A percentile compares a stretch with the other conserved stretches of the same genome.
Evolutionary conservation across 2,113 vertebrate genomes (phyloP).

Genomic region (Python bivittatus): DNA sequence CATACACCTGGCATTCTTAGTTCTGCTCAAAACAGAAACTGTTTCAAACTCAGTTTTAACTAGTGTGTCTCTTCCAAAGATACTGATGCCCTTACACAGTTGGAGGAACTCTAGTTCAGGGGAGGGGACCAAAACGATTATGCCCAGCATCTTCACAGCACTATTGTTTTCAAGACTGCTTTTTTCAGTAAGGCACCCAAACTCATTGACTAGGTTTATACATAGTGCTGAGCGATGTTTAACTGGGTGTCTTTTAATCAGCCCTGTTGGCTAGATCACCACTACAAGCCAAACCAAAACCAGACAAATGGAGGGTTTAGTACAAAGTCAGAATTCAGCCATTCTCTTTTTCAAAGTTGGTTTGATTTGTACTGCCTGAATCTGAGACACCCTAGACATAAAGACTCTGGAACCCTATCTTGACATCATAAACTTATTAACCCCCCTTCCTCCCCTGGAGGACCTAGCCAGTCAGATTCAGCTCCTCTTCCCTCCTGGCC

Average conservation of each 20-base stretch:
- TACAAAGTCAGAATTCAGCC: background rate
- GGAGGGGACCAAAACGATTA: background rate
- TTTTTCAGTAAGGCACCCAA: background rate
- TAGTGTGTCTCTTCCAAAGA: background rate
- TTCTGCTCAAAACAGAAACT: background rate
- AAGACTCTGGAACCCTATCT: background rate
- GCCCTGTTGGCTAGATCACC: background rate
- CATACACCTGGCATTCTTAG: background rate
- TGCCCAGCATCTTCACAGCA: background rate
- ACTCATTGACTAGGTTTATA: background rate
- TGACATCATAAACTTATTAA: background rate
- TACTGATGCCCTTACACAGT: background rate
- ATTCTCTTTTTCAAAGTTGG: background rate
- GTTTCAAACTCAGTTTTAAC: background rate
- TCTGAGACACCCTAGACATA: background rate
- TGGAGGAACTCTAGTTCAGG: background rate
- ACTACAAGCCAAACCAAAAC: background rate
- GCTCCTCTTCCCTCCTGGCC: background rate
- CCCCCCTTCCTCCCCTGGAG: background rate
- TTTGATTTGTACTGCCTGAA: background rate
- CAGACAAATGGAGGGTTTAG: background rate
- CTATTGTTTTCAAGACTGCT: background rate
- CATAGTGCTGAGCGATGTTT: background rate
- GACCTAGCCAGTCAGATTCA: background rate
- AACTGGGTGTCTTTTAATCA: background rate